These are phyloP conservation scores for Cheilosia vernalis DNA, from an alignment of 2,888 invertebrate genomes.

Conservation along the genomic window DNA sequence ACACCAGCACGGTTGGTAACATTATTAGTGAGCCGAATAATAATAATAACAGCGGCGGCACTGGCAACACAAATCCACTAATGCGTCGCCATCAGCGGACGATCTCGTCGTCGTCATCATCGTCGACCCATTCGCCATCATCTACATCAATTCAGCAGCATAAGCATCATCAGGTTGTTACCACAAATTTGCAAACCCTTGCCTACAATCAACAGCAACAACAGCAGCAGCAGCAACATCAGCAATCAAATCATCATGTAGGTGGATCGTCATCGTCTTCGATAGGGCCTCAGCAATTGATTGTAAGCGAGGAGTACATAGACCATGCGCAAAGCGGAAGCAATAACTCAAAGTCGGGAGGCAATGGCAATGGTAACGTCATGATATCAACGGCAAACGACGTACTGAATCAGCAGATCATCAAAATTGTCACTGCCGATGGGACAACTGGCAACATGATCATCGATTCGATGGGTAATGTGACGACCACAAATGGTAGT, in stretches of 20 bases:
- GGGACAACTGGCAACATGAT: slow-evolving; percentile 82
- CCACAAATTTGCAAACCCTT: slow-evolving; percentile 63
- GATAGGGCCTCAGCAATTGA: slow-evolving; percentile 77
- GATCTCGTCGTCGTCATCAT: slow-evolving; percentile 74
- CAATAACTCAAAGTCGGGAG: slow-evolving; percentile 38
- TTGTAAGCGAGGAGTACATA: slow-evolving; percentile 79
- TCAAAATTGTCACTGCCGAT: slow-evolving; percentile 82
- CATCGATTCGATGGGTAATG: slow-evolving; percentile 79
- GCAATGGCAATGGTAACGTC: slow-evolving; percentile 75
- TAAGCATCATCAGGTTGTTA: slow-evolving; percentile 76
- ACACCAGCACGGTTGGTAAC: slow-evolving; percentile 55
- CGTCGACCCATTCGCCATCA: slow-evolving; percentile 73
- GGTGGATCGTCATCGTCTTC: slow-evolving; percentile 32
- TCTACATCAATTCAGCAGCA: slow-evolving; percentile 74
- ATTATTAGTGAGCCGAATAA: slow-evolving; percentile 70
- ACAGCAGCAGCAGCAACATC: slow-evolving; percentile 72
- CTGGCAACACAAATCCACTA: slow-evolving; percentile 68
- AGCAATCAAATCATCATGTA: slow-evolving; percentile 53
- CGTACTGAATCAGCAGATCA: slow-evolving; percentile 82
- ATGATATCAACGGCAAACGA: slow-evolving; percentile 79
- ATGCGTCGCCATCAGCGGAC: slow-evolving; percentile 76
- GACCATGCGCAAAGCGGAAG: slow-evolving; percentile 75
- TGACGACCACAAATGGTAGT: slow-evolving; percentile 74
- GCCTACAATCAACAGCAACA: slow-evolving; percentile 75
- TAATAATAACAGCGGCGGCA: slow-evolving; percentile 55